Conservation (phyloP, 2,888 invertebrate genomes). For the Clistopyga incitator region DNA sequence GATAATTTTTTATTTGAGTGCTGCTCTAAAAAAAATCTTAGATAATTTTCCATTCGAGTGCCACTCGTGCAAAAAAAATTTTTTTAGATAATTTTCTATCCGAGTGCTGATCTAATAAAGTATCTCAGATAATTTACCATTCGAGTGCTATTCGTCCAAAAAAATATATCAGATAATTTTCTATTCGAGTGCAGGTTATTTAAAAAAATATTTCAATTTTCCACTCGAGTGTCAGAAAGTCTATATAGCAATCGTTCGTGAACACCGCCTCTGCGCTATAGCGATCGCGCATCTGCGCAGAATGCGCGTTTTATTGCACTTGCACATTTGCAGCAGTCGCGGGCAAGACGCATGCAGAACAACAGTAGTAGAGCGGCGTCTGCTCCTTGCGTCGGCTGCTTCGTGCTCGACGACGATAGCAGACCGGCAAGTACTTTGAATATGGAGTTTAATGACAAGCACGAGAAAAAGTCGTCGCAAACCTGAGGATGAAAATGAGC, state of each 20-base stretch:
- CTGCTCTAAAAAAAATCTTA: too few species aligned
- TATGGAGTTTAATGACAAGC: conserved; percentile 30
- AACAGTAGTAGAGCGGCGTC: conserved; percentile 27
- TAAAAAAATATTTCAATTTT: too few species aligned
- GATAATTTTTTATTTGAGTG: too few species aligned
- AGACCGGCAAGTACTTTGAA: conserved; percentile 28
- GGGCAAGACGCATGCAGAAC: not conserved
- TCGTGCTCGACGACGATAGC: not conserved
- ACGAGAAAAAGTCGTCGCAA: conserved; percentile 11
- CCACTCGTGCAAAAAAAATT: too few species aligned
- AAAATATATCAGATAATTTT: too few species aligned
- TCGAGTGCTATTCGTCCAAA: too few species aligned
- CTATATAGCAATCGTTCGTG: not conserved
- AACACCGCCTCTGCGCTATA: not conserved
- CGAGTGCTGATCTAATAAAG: too few species aligned
- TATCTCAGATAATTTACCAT: too few species aligned
- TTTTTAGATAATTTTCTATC: too few species aligned
- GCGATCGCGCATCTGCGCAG: not conserved
- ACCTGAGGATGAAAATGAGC: conserved; percentile 73
- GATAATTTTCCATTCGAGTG: too few species aligned
- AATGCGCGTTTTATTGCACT: not conserved
- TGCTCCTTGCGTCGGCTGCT: conserved; percentile 33
- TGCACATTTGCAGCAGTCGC: not conserved
- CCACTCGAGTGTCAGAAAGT: not conserved
- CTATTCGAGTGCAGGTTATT: too few species aligned